Percentiles rank a stretch among this genome's conserved stretches.
phyloP scores from a whole-genome alignment of 2,888 invertebrate genomes.

The Mythimna pallens region DNA sequence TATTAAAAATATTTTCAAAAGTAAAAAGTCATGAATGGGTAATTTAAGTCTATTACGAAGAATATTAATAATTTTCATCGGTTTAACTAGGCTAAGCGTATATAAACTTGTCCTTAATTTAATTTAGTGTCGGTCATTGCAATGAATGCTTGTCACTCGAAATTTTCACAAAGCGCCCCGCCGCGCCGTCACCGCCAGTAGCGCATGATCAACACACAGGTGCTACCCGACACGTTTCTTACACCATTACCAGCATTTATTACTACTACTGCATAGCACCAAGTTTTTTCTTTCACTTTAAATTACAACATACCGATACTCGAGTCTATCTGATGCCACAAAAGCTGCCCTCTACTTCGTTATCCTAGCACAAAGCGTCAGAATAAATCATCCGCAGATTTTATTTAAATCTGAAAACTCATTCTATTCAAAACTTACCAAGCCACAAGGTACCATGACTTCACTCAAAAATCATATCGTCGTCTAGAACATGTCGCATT shows the following conservation, averaged over 20 bases:
- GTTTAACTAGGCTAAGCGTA: slow-evolving; percentile 39
- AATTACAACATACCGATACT: background rate
- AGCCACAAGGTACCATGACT: slow-evolving; percentile 47
- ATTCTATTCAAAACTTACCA: slow-evolving; percentile 54
- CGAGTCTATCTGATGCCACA: slow-evolving; percentile 22
- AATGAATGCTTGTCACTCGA: slow-evolving; percentile 45
- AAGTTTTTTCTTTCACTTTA: background rate
- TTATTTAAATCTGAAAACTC: slow-evolving; percentile 58
- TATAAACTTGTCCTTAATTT: slow-evolving; percentile 50
- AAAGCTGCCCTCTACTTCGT: slow-evolving; percentile 35
- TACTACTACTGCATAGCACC: slow-evolving; percentile 28
- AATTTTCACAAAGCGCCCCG: slow-evolving; percentile 28
- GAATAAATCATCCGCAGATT: slow-evolving; percentile 56
- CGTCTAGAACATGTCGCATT: slow-evolving; percentile 62
- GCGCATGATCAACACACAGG: slow-evolving; percentile 40
- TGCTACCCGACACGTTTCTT: slow-evolving; percentile 38
- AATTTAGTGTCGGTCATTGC: slow-evolving; percentile 48
- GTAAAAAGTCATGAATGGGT: slow-evolving; percentile 3
- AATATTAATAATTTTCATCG: slow-evolving; percentile 12
- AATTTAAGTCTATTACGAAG: slow-evolving; percentile 21
- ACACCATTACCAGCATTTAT: slow-evolving; percentile 54
- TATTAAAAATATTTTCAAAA: slow-evolving; percentile 1
- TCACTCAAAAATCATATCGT: slow-evolving; percentile 59
- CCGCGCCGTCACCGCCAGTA: slow-evolving; percentile 29
- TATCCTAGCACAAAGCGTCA: slow-evolving; percentile 51